Evolutionary conservation across 53 echinoderm and acorn worm species (phyloP).

Genomic region (Holothuria scabra): DNA sequence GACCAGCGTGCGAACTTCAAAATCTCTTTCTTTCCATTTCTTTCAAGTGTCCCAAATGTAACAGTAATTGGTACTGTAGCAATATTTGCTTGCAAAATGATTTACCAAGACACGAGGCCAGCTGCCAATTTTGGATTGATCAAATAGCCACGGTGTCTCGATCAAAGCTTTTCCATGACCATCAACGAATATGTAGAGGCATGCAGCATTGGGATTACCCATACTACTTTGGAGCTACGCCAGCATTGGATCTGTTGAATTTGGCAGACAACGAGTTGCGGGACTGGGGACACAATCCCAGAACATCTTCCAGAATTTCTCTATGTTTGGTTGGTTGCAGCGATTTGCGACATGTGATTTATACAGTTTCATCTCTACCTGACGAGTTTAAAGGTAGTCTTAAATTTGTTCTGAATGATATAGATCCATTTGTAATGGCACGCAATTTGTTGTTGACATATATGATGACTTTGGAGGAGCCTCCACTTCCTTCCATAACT

Average conservation of each 20-base stretch:
- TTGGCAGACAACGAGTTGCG: conserved; percentile 16
- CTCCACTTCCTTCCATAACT: neutral
- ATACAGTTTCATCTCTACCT: conserved; percentile 22
- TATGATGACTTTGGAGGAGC: conserved; percentile 22
- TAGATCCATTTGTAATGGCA: conserved; percentile 40
- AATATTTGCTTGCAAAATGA: too few species aligned
- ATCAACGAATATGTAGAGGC: too few species aligned
- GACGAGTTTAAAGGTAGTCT: conserved; percentile 27
- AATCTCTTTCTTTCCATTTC: too few species aligned
- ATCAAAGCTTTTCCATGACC: too few species aligned
- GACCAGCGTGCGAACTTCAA: too few species aligned
- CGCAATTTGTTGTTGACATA: conserved; percentile 27
- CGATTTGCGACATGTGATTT: conserved; percentile 17
- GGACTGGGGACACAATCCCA: too few species aligned
- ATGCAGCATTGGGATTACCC: neutral
- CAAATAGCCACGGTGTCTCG: too few species aligned
- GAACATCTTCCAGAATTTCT: too few species aligned
- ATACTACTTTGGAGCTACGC: conserved; percentile 32
- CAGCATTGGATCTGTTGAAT: conserved; percentile 21
- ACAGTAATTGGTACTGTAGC: too few species aligned
- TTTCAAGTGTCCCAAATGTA: too few species aligned
- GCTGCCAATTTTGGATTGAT: too few species aligned
- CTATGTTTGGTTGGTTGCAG: conserved; percentile 19
- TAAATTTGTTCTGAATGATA: conserved; percentile 9
- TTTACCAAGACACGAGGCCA: too few species aligned